Evolutionary conservation across 2,888 invertebrate genomes (phyloP), one percentile per base, ranked within the genome.

Genomic region (Synergus umbraculus): DNA sequence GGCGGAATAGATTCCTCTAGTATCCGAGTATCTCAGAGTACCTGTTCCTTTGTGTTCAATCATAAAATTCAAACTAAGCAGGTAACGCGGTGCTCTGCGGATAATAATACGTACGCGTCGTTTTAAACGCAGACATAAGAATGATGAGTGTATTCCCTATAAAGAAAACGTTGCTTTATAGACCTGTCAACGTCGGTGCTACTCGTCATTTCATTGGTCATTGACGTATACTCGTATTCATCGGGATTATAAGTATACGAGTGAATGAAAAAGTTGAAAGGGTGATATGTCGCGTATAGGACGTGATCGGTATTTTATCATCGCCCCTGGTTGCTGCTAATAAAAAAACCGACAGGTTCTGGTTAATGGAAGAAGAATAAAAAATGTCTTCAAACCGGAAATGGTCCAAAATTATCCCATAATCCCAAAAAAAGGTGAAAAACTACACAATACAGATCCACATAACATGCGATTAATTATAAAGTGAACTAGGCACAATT

Each of bases 281-380:
- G 81, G 84, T 84, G 79, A 83, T 83, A 81, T 82, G 76, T 76
- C 76, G 63, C 78, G 77, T 65, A 63, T 65, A 63, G 78, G 66
- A 76, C 79, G 81, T 78, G 83, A 84, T 85, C 85, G 85, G 85
- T 83, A 86, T 87, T 87, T 88, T 85, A 87, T 88, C 87, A 85
- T 83, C 80, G 60, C 78, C 81, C 78, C 44, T 67, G 44, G 3
- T 43, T 9, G 9, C 64, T 29, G 22, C 18, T 54, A 0, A 67
- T 12, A 18, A 67, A 67, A 37, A 67, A 67, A 12, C 44, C n/a
- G 41, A 67, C 43, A 44, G 9, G 18, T 67, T 43, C 10, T 13
- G 41, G 41, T 67, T 43, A 44, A 12, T 18, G 43, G 22, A 43
- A 44, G 18, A 67, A 44, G 12, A 44, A 37, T 22, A 22, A 22